A percentile compares a stretch with the other conserved stretches of the same genome.
Conservation (phyloP, 2,797 vertebrate species). For the Cossypha caffra region DNA sequence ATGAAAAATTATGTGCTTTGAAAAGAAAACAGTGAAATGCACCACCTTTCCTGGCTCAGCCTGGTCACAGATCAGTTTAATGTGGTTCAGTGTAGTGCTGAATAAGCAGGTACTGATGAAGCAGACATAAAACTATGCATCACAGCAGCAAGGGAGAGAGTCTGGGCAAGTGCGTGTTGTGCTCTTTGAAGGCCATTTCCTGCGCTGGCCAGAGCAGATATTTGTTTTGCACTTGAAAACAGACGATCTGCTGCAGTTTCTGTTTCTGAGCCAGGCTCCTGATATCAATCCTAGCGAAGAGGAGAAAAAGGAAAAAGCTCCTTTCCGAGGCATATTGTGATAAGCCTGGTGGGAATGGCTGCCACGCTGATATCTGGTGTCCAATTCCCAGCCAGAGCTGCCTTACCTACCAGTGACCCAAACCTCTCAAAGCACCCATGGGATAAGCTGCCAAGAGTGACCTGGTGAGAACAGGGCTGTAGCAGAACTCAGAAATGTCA, state of each 20-base stretch:
- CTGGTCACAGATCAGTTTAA: conserved; percentile 35
- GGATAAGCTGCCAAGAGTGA: not conserved
- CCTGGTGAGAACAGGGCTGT: not conserved
- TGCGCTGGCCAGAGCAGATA: not conserved
- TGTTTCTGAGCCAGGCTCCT: not conserved
- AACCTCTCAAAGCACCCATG: not conserved
- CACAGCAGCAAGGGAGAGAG: not conserved
- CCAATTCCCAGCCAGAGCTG: not conserved
- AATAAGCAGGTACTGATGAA: conserved; percentile 24
- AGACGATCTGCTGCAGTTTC: conserved; percentile 10
- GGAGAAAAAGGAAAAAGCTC: not conserved
- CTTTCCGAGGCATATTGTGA: not conserved
- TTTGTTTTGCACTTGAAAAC: conserved; percentile 17
- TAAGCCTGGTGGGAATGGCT: not conserved
- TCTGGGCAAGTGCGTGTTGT: not conserved
- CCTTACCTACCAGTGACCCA: not conserved
- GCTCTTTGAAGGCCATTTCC: conserved; percentile 39
- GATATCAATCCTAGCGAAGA: not conserved
- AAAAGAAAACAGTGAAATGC: conserved; percentile 4
- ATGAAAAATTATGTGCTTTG: not conserved
- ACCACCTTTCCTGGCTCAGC: not conserved
- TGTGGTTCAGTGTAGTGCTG: conserved; percentile 46
- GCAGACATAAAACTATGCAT: conserved; percentile 42
- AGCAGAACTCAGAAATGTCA: not conserved
- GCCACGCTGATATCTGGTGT: not conserved